These are phyloP conservation scores for Aradophagus sp. DNA, from an alignment of 1,140 invertebrate genomes.

Conservation along the genomic window DNA sequence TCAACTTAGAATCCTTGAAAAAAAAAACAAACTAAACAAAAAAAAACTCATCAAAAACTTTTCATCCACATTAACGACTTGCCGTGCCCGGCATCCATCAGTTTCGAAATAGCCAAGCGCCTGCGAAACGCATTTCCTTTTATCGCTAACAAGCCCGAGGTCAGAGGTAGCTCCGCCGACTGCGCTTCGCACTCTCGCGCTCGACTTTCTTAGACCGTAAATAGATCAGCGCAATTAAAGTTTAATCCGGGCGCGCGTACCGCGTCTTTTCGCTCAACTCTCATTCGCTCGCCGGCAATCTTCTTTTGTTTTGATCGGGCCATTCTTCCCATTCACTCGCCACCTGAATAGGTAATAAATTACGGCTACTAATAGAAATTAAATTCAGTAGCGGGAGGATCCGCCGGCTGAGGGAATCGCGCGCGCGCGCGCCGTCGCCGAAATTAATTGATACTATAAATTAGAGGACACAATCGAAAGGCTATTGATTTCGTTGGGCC, in stretches of 20 bases:
- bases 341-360: constrained; percentile 66
- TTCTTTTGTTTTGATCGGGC: constrained; percentile 65
- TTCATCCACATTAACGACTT: too few relatives aligned
- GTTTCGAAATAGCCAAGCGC: constrained; percentile 20
- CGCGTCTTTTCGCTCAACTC: constrained; percentile 30
- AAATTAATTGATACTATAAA: constrained; percentile 75
- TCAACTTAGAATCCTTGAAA: too few relatives aligned
- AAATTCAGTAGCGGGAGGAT: constrained; percentile 60
- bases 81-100: background rate
- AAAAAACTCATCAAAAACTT: too few relatives aligned
- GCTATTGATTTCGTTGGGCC: constrained; percentile 66
- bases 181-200: constrained; percentile 21
- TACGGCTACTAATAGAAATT: constrained; percentile 70
- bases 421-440: constrained; percentile 55
- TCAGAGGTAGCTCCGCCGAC: too few relatives aligned
- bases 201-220: constrained; percentile 32
- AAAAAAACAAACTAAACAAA: too few relatives aligned
- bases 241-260: constrained; percentile 53
- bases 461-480: constrained; percentile 71
- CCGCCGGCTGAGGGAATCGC: constrained; percentile 50
- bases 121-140: constrained; percentile 37
- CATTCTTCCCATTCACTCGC: constrained; percentile 54
- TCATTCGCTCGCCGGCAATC: constrained; percentile 44
- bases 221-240: constrained; percentile 62
- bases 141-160: too few relatives aligned